Evolutionary conservation across 2,113 vertebrate species (phyloP), one percentile per base, ranked within the genome.

Genomic region (Pelecanoides urinatrix): DNA sequence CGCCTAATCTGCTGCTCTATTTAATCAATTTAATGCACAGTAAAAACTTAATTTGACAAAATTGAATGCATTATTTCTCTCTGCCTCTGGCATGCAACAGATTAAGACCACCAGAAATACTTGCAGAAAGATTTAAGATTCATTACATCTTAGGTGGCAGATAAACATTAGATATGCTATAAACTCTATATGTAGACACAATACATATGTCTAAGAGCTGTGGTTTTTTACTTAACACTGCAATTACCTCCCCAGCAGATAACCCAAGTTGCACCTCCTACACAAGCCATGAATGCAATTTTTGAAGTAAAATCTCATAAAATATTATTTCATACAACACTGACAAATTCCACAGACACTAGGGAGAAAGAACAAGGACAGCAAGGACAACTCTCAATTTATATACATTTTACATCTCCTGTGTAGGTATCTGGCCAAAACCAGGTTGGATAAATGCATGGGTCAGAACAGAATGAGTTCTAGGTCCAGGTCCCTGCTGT

Each of bases 11-110:
- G 32, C 84, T 58, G 65, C 70, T 88, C 85, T 90, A 80, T 65
- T 96, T 93, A 94, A 97, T 97, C 94, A 96, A 91, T 94, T 96
- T 95, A 93, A 86, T 40, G 80, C 74, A 40, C 44, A 71, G 80
- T 96, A 92, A 97, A 93, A 96, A 84, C 70, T 93, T 97, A 92
- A 96, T 94, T 86, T 84, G 70, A 94, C 75, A 88, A 80, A 90
- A 95, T 11, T 63, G 89, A 91, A 91, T 47, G 81, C 32, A 42
- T 90, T 92, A 85, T 59, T 95, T 77, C 65, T 47, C 53, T 53
- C 79, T 68, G 92, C 92, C 92, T 93, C 91, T 61, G 88, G 76
- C 88, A 77, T 6, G 73, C 61, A 86, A 75, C 5, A 74, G 77
- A 92, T 95, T 91, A 93, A 90, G 95, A 92, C 91, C 77, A 92